Conservation (phyloP, 2,797 vertebrate species). For the Sylvilagus floridanus region DNA sequence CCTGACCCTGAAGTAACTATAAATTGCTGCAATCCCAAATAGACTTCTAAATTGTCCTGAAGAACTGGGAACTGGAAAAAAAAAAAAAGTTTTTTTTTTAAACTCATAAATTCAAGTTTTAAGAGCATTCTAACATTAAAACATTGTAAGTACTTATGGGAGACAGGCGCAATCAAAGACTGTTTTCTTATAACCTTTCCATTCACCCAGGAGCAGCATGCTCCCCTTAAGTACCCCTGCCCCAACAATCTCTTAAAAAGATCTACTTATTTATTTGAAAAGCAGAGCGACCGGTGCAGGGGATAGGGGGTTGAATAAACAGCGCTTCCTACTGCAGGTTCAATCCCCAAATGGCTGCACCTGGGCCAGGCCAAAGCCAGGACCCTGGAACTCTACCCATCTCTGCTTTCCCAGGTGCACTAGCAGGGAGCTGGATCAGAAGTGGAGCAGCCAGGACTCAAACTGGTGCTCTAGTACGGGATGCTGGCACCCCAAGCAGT, state of each 20-base stretch:
- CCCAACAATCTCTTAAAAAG: neutral
- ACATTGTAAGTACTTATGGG: neutral
- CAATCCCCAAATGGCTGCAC: too few species aligned
- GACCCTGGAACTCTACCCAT: too few species aligned
- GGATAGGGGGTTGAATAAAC: too few species aligned
- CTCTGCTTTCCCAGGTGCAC: too few species aligned
- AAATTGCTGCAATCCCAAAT: constrained; percentile 97
- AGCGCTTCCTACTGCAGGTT: too few species aligned
- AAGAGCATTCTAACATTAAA: constrained; percentile 65
- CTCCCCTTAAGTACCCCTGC: neutral
- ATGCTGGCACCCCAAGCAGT: too few species aligned
- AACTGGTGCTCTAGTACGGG: too few species aligned
- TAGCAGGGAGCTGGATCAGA: too few species aligned
- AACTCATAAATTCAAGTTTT: constrained; percentile 31
- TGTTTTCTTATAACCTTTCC: neutral
- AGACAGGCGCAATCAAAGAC: neutral
- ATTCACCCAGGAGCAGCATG: neutral
- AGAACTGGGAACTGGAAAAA: constrained; percentile 94
- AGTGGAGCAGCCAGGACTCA: too few species aligned
- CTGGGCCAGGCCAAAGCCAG: too few species aligned
- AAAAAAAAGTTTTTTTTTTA: constrained; percentile 62
- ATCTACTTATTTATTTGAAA: too few species aligned
- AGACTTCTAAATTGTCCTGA: constrained; percentile 97
- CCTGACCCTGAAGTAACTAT: constrained; percentile 93
- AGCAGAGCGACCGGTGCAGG: too few species aligned